Evolutionary conservation across 2,888 invertebrate genomes (phyloP), one percentile per base, ranked within the genome.

Genomic region (Conomelus anceps): DNA sequence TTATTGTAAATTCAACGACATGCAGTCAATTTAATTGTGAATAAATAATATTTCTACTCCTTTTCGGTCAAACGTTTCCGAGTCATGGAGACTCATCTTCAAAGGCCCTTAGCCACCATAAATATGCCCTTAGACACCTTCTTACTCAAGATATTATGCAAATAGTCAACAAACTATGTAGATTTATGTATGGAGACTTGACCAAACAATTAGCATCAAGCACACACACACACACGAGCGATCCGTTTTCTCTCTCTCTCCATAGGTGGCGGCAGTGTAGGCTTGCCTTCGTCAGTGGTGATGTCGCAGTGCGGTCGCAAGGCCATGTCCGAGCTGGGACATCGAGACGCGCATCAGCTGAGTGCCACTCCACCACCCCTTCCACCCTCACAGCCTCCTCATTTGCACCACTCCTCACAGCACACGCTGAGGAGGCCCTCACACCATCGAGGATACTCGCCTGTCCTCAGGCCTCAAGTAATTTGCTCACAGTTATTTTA

Each of bases 381-480:
- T 17, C 86, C 24, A n/a, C 86, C 86, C 11, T 29, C 86, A 26
- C 86, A 86, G 29, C 23, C 86, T 13, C 86, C 86, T 22, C 26
- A 26, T 11, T 22, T 22, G 23, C 23, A 17, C 13, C 85, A 85
- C 22, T 22, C 85, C 3, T 26, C 26, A 26, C 63, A 63, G 63
- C 24, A 23, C 22, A 86, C 86, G 17, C 29, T 86, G 22, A 26
- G 86, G 22, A 3, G 86, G n/a, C 86, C 86, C 22, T 11, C 20
- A 22, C 86, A 24, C 20, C 86, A 84, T 84, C 84, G 84, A 9
- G n/a, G 63, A n/a, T 26, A 86, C 22, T 29, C 86, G 24, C 86
- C 86, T 7, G 29, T 86, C 24, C 86, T 89, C 1, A 89, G 88
- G 86, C 89, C 89, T 85, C 90, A 90, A 89, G 90, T 90, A 90